Conservation (phyloP, 1,140 invertebrate species). For the Sogatella furcifera region DNA sequence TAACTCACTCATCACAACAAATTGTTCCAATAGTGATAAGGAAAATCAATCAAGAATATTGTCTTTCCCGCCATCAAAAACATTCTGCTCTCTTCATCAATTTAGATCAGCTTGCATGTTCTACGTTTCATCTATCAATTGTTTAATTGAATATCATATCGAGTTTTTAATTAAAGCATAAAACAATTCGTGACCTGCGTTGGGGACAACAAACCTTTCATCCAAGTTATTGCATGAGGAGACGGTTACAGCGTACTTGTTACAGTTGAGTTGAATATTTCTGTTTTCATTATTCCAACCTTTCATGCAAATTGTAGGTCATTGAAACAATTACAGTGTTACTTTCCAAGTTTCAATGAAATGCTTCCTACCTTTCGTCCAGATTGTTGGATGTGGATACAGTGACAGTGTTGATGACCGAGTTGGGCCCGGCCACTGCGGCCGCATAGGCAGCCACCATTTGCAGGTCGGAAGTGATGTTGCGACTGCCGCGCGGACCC, state of each 20-base stretch:
- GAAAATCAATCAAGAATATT: no score
- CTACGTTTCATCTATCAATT: no score
- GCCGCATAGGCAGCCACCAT: conserved; percentile 59
- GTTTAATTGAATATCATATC: neutral
- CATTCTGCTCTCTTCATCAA: no score
- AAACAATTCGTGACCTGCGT: neutral
- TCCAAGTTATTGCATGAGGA: conserved; percentile 21
- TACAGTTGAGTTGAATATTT: no score
- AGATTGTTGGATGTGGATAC: conserved; percentile 21
- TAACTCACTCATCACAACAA: no score
- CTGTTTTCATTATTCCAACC: no score
- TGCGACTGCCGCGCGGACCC: conserved; percentile 42
- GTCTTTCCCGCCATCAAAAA: no score
- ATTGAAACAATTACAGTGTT: no score
- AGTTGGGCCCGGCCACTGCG: conserved; percentile 33
- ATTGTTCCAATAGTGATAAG: no score
- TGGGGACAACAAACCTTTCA: neutral
- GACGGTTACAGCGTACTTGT: conserved; percentile 26
- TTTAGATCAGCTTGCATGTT: no score
- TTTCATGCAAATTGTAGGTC: no score
- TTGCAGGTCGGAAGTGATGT: conserved; percentile 55
- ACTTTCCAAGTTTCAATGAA: no score
- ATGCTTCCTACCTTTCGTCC: conserved; percentile 22
- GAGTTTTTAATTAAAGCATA: neutral
- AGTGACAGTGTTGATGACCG: conserved; percentile 26